Base-by-base conservation (phyloP, 2,113 vertebrate genomes). In the Plotosus lineatus region DNA sequence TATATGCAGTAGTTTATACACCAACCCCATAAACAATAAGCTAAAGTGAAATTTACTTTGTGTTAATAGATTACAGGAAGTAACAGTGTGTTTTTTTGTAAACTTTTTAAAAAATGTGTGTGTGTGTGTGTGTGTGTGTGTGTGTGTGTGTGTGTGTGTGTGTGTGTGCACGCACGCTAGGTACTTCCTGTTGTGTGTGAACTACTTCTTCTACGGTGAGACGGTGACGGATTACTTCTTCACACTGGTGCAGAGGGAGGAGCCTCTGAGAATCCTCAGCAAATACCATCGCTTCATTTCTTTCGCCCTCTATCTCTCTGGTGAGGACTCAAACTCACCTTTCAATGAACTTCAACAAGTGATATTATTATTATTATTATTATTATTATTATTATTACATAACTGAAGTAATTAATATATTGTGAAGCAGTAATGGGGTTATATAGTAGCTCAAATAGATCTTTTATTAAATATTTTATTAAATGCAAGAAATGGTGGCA, bases 231-330 rank as follows among this genome's bases (percentile, higher is more conserved):
- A 99, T 89, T 98, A 96, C 90, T 99, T 99, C 92, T 99, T 98
- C 91, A 94, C 96, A 0, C 90, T 99, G 94, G 98, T 99, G 78
- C 97, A 99, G 89, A 91, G 97, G 79, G 98, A 99, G 91, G 97
- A 98, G 86, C 97, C 97, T 0, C 89, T 99, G 83, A 88, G 98
- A 3, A 98, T 99, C 86, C 96, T 99, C 86, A 99, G 97, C 93
- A 98, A 96, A 94, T 99, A 99, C 88, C 98, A 99, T 82, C 96
- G 98, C 33, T 98, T 99, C 88, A 99, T 99, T 76, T 99, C 98
- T 83, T 99, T 99, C 0, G 91, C 97, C 69, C 94, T 99, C 3
- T 99, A 99, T 86, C 91, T 99, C n/a, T 96, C 94, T 90, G 98
- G 98, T 98, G 86, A 84, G 61, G 69, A 38, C n/a, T n/a, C n/a